Evolutionary conservation across 2,888 invertebrate species (phyloP), one percentile per base, ranked within the genome.

Genomic region (Exephanes ischioxanthus): DNA sequence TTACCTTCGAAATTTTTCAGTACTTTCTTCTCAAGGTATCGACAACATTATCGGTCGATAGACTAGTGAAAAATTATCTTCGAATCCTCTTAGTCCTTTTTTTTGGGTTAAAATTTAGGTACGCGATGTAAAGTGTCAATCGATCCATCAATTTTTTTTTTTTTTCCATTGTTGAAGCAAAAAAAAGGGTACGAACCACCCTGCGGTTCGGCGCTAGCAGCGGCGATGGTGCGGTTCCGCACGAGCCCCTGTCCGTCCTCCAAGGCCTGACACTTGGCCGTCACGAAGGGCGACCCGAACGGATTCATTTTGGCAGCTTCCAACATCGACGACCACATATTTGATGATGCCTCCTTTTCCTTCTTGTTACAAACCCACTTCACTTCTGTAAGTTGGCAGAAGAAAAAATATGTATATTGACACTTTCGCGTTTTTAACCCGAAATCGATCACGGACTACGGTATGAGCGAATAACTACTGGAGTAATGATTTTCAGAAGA

Each of bases 301-400:
- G 94, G 94, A 88, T 92, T 94, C 90, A 88, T 91, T 91, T 94
- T 94, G 11, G 94, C 94, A 68, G 93, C 90, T 90, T 95, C 95
- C 87, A 94, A 87, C 87, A 94, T 89, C 41, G 94, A 94, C 83
- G 94, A 93, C 92, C 93, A 94, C 94, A 94, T 94, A 89, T 92
- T 94, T 70, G 68, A 61, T 33, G 84, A 76, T 67, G 84, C 72
- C 77, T 82, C 81, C 78, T 58, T 77, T 82, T 76, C 37, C 79
- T 82, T 30, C 55, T 63, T 70, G 19, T 37, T 66, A 48, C 26
- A n/a, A 58, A 58, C 61, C 33, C 87, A 85, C 87, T 88, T 83
- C 66, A 81, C 87, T 88, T 88, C 85, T 78, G 87, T 37, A 84
- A 80, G 82, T 83, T 37, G 30, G 51, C 73, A 66, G 76, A 4